Evolutionary conservation across 2,797 vertebrate species (phyloP), one percentile per base, ranked within the genome.

Genomic region (Hapalemur alaotrensis): DNA sequence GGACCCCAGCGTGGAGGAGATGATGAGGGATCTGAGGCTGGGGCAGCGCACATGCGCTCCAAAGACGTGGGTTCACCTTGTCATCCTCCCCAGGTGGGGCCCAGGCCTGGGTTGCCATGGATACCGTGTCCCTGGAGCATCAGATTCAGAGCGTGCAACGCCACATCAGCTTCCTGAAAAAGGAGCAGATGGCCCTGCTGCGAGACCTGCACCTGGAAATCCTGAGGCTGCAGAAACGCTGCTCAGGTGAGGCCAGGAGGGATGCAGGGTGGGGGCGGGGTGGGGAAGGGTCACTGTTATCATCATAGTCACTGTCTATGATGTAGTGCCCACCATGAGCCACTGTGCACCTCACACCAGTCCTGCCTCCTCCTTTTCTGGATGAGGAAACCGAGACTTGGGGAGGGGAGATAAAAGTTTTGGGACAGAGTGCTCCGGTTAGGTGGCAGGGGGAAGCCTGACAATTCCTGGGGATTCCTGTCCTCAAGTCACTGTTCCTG

Each of bases 151-250:
- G 99, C 0, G 99, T 99, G 98, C 99, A 99, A 98, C 99, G 99
- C 95, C 99, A 99, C 98, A 98, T 99, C 43, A 97, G 99, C 20
- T 99, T 99, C 98, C 98, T 99, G 95, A 99, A 99, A 94, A 99
- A 99, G 98, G 99, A 99, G 98, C 99, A 99, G 98, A 99, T 99
- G 98, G 99, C 99, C 72, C 94, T 99, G 95, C 99, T 99, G 43
- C 99, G 99, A 0, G 99, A 99, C 97, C 99, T 99, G 97, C 99
- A 99, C 98, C 98, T 99, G 98, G 99, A 99, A 98, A 99, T 99
- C 98, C 99, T 99, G 28, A 99, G 99, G 95, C 95, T 99, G 98
- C 99, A 99, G 99, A 99, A 99, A 97, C 99, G 99, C 98, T 99
- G 99, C 98, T 99, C 99, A 98, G 99, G 99, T 99, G 98, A 99